Evolutionary conservation across 2,888 invertebrate genomes (phyloP).

Genomic region (Argyra leucocephala): DNA sequence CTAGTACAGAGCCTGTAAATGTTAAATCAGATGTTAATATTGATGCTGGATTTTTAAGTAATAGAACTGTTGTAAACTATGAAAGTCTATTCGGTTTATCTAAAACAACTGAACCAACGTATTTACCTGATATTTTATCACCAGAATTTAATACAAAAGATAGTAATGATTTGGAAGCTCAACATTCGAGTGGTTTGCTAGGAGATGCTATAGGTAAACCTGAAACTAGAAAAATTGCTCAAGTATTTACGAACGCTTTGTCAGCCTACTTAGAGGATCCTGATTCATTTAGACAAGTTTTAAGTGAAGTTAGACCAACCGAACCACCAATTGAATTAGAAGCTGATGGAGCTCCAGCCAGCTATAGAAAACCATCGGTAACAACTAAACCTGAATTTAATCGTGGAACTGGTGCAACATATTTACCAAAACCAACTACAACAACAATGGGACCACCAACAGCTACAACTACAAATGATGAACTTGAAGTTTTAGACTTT

Average conservation of each 20-base stretch:
- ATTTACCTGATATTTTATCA: constrained; percentile 44
- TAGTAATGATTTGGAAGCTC: constrained; percentile 48
- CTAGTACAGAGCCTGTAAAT: constrained; percentile 28
- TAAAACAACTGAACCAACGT: constrained; percentile 29
- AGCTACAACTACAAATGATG: constrained; percentile 51
- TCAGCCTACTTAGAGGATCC: constrained; percentile 76
- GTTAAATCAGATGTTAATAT: constrained; percentile 46
- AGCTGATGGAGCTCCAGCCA: constrained; percentile 28
- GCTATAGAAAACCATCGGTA: constrained; percentile 30
- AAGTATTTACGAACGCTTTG: constrained; percentile 74
- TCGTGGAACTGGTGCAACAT: constrained; percentile 34
- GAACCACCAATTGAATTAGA: constrained; percentile 54
- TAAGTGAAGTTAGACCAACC: constrained; percentile 69
- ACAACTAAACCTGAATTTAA: constrained; percentile 25
- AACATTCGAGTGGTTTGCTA: constrained; percentile 56
- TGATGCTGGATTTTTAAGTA: constrained; percentile 54
- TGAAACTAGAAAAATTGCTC: constrained; percentile 68
- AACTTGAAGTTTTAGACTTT: constrained; percentile 67
- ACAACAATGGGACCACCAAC: constrained; percentile 31
- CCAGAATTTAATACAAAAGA: constrained; percentile 18
- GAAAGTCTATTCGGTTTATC: constrained; percentile 35
- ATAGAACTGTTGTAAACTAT: constrained; percentile 39
- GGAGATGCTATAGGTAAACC: constrained; percentile 46
- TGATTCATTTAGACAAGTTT: constrained; percentile 64
- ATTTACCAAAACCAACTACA: constrained; percentile 32